Evolutionary conservation across 2,797 vertebrate species (phyloP), one percentile per base, ranked within the genome.

Genomic region (Darevskia mixta): DNA sequence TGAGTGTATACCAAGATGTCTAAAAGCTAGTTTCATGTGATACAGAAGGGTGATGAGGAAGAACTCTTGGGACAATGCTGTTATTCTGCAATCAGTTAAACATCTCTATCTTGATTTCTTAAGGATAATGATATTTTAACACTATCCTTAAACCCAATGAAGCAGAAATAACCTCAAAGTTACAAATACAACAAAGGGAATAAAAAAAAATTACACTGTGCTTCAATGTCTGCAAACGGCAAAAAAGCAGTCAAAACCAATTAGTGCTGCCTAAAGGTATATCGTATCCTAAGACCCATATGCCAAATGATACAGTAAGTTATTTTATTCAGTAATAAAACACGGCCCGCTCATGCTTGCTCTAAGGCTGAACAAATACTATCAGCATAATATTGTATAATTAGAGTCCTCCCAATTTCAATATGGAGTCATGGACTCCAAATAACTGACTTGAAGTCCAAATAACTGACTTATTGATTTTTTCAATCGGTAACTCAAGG

Each of bases 201-300:
- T 90, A 87, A 90, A 43, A 89, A 87, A 67, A 90, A 83, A 35
- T 35, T 4, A 84, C 10, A 75, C 10, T 86, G 82, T 86, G 73
- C 88, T 92, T 93, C 87, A 82, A 49, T 78, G 49, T 86, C n/a
- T 91, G 83, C 72, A 86, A 69, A 86, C 66, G 67, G 81, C 64
- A 79, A 23, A 64, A 66, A 15, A 89, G 64, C 58, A 87, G 83
- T 41, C 38, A 75, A 86, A 85, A 72, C 45, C 80, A 83, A 91
- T 92, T 38, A 88, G 66, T 89, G 55, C 27, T 79, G 90, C 58
- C 83, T 32, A 77, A 83, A 91, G 4, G 11, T 55, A 61, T 41
- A 29, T 87, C 38, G 71, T 83, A 90, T 67, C 83, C 20, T 61
- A 83, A 69, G 29, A n/a, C 27, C 8, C 49, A 49, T 83, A 84